Evolutionary conservation across 2,797 vertebrate species (phyloP).

Genomic region (Argya squamiceps): DNA sequence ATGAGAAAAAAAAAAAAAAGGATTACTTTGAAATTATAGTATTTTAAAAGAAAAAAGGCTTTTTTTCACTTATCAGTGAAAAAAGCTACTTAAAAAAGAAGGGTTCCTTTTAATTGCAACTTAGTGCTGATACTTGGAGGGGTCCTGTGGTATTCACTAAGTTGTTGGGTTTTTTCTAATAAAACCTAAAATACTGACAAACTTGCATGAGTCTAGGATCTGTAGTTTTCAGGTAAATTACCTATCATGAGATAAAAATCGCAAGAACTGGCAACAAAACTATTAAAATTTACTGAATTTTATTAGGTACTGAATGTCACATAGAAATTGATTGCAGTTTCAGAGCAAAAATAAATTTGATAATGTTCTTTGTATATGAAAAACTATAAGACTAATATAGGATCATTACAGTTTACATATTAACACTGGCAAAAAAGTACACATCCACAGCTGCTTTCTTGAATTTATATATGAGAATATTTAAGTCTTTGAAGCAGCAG

Average conservation of each 20-base stretch:
- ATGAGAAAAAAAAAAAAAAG: background rate
- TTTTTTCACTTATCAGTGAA: background rate
- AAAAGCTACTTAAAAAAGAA: background rate
- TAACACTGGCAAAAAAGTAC: background rate
- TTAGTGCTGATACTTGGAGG: background rate
- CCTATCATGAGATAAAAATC: background rate
- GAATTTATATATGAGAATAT: background rate
- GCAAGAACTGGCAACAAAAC: background rate
- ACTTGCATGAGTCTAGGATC: background rate
- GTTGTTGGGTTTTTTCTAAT: background rate
- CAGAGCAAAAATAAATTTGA: background rate
- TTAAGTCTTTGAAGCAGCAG: background rate
- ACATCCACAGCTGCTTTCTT: background rate
- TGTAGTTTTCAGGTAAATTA: background rate
- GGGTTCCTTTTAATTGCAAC: background rate
- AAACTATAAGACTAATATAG: background rate
- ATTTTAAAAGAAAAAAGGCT: background rate
- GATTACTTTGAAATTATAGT: background rate
- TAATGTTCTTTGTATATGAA: background rate
- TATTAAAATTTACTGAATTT: background rate
- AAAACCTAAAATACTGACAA: background rate
- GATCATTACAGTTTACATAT: background rate
- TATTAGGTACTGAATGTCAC: background rate
- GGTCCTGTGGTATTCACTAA: background rate
- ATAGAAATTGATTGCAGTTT: background rate